These are phyloP conservation scores for Potamilus streckersoni DNA, from an alignment of 1,140 invertebrate species.

Conservation along the genomic window DNA sequence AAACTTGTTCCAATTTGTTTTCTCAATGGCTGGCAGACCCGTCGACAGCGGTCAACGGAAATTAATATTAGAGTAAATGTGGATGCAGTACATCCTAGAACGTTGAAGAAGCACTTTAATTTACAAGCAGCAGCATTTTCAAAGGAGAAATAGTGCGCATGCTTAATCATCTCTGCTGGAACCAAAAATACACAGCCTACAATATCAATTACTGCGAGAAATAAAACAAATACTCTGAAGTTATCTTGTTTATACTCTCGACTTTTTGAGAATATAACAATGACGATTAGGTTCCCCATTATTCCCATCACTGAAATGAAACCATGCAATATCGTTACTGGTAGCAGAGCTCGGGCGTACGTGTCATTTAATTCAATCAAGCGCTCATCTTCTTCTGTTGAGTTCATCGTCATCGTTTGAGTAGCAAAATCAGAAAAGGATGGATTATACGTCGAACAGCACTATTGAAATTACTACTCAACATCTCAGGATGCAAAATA, in stretches of 20 bases:
- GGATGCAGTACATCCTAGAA: slow-evolving; percentile 8
- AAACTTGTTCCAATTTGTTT: slow-evolving; percentile 18
- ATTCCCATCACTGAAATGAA: slow-evolving; percentile 4
- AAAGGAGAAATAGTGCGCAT: slow-evolving; percentile 19
- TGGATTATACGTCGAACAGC: too few species aligned
- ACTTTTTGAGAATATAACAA: neutral
- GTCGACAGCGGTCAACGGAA: slow-evolving; percentile 20
- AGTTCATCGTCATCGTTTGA: neutral
- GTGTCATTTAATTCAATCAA: slow-evolving; percentile 1
- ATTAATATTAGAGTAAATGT: slow-evolving; percentile 14
- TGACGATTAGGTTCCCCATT: slow-evolving; percentile 1
- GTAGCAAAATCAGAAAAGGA: too few species aligned
- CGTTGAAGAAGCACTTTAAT: slow-evolving; percentile 26
- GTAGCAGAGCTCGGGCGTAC: neutral
- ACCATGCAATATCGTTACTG: neutral
- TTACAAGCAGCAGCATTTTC: slow-evolving; percentile 11
- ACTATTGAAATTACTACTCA: too few species aligned
- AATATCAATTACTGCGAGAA: slow-evolving; percentile 17
- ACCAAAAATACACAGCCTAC: slow-evolving; percentile 15
- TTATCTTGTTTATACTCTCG: neutral
- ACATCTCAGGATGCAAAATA: too few species aligned
- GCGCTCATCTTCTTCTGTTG: neutral
- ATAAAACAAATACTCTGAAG: slow-evolving; percentile 8
- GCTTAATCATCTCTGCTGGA: slow-evolving; percentile 27
- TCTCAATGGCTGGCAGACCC: slow-evolving; percentile 20